Evolutionary conservation across 37 sponge, comb jelly and placozoan species (phyloP), one percentile per base, ranked within the genome.

Genomic region (Geodia barretti): DNA sequence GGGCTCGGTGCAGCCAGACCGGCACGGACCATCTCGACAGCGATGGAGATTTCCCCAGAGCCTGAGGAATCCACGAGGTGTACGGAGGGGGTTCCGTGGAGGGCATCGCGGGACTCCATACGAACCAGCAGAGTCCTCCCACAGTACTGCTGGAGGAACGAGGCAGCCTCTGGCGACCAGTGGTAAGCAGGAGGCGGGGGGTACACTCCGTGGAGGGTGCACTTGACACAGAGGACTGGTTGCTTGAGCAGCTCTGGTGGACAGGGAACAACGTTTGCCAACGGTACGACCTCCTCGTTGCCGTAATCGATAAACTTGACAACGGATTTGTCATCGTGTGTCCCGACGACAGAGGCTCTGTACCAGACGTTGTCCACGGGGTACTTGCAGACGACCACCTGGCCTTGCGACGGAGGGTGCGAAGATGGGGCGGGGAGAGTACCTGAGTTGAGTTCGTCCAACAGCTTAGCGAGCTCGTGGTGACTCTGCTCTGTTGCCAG

Each of bases 231-330:
- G 20, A 70, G 3, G n/a, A 68, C 31, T 4, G 88, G 88, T 19
- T 75, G 61, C 30, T 29, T 47, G 42, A 41, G 62, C 41, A 81
- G 81, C 63, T 87, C 23, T 35, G 61, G 3, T 24, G 81, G 81
- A 47, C 83, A 83, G 28, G 54, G 1, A 9, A 64, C 1, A 40
- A 83, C n/a, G 23, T 54, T 17, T 0, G 43, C 54, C 31, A 83
- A 28, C 14, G 43, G 4, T 34, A 87, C 88, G 34, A 30, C 69
- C 24, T 87, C 92, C 1, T 47, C 64, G 64, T 92, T 92, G 0
- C 93, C 93, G 82, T 73, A 92, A 60, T 92, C 93, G 39, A 92
- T 39, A 75, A 85, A 92, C 23, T 37, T 36, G 8, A 84, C 82
- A 5, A 42, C 31, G 30, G 26, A 69, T 0, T 9, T 25, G 23